phyloP scores from a whole-genome alignment of 2,888 invertebrate genomes.

The Trissoscelio sp. region DNA sequence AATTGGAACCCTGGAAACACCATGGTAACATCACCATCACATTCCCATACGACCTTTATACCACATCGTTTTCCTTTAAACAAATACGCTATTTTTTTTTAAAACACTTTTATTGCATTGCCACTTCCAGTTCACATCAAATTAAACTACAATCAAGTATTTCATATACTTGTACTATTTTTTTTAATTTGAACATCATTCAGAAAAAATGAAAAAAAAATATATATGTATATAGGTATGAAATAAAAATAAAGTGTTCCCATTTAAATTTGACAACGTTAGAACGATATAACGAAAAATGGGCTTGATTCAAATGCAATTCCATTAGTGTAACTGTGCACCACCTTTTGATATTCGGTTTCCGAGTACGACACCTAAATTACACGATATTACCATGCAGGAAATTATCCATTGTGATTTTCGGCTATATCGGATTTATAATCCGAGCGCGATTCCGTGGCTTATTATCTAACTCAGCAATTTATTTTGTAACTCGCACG shows the following conservation, averaged over 20 bases:
- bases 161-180: no score
- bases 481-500: slow-evolving; percentile 70
- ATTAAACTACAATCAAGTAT: no score
- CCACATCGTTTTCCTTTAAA: slow-evolving; percentile 41
- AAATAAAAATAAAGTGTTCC: no score
- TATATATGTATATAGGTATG: no score
- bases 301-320: slow-evolving; percentile 33
- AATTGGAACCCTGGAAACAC: no score
- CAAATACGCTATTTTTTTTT: slow-evolving; percentile 7
- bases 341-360: slow-evolving; percentile 52
- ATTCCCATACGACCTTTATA: slow-evolving; percentile 62
- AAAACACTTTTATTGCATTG: not conserved
- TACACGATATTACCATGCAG: slow-evolving; percentile 61
- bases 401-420: slow-evolving; percentile 69
- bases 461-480: slow-evolving; percentile 75
- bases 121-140: not conserved
- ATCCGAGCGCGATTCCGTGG: slow-evolving; percentile 71
- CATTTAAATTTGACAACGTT: no score
- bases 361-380: slow-evolving; percentile 58
- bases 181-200: no score
- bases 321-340: slow-evolving; percentile 17
- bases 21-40: slow-evolving; percentile 54
- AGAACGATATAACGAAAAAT: slow-evolving; percentile 39
- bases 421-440: slow-evolving; percentile 67
- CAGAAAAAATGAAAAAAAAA: no score